Evolutionary conservation across 2,888 invertebrate genomes (phyloP), one percentile per base, ranked within the genome.

Genomic region (Rhyacophila evoluta): DNA sequence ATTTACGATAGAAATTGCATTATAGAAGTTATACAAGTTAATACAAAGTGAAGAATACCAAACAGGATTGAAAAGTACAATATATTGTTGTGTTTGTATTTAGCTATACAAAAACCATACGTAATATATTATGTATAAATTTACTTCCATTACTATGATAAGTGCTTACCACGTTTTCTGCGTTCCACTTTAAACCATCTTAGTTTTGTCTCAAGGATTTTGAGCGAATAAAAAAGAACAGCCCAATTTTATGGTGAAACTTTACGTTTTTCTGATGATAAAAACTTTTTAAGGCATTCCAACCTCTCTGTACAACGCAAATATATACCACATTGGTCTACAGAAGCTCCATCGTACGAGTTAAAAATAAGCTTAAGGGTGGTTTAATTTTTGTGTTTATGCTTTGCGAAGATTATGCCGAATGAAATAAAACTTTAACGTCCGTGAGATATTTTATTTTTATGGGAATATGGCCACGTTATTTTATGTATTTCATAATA

Each of bases 191-290:
- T n/a, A 69, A 69, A 12, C 11, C 28, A 69, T 69, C 29, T 69
- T 15, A 69, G 69, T 29, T 1, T 6, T 15, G 12, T 69, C 69
- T 69, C 33, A 29, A 69, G 69, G 69, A 33, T 15, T 69, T 69
- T 69, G 28, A 69, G 15, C 28, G 28, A 69, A 69, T 69, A 69
- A 69, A 69, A 28, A 28, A 29, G 29, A 28, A 33, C 69, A 33
- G 28, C 28, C 29, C 27, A 69, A 69, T 69, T 69, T 69, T 69
- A 69, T 33, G 69, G 28, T 69, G 12, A 69, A 69, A 69, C 29
- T 69, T 69, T 29, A 12, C 33, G 5, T 69, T 4, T 69, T 33
- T 29, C 12, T 28, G 69, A 27, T 33, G 28, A 5, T 6, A 33
- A 69, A 69, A 29, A 28, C 69, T 28, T 69, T 69, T 27, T 69